Percentiles rank a stretch among this genome's conserved stretches.
Evolutionary conservation across 2,113 vertebrate species (phyloP).

Genomic region (Pachypanchax playfairii): DNA sequence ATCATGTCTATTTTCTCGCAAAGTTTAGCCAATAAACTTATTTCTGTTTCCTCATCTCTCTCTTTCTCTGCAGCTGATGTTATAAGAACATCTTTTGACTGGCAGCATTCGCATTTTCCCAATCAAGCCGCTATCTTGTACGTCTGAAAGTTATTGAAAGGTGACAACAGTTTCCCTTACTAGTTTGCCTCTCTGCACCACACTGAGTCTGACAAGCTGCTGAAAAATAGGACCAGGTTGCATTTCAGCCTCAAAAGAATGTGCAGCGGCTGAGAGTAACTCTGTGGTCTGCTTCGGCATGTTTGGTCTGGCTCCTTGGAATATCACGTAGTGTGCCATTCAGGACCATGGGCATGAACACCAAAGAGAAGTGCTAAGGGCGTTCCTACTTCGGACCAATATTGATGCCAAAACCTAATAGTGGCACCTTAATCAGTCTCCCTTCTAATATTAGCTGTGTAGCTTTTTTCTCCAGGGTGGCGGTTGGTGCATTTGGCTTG

Average conservation of each 20-base stretch:
- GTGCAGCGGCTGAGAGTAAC: slow-evolving; percentile 75
- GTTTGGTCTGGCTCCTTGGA: slow-evolving; percentile 74
- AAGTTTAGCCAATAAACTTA: slow-evolving; percentile 55
- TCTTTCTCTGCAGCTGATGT: slow-evolving; percentile 30
- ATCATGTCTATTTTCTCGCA: slow-evolving; percentile 55
- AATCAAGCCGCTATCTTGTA: slow-evolving; percentile 53
- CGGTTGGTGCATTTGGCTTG: slow-evolving; percentile 61
- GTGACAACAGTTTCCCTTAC: slow-evolving; percentile 76
- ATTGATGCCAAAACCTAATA: slow-evolving; percentile 69
- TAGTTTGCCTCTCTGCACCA: slow-evolving; percentile 72
- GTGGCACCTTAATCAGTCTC: slow-evolving; percentile 71
- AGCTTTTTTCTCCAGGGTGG: slow-evolving; percentile 60
- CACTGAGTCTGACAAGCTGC: slow-evolving; percentile 78
- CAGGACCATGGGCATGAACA: slow-evolving; percentile 65
- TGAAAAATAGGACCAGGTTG: slow-evolving; percentile 75
- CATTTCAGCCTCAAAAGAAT: slow-evolving; percentile 76
- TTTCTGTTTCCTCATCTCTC: slow-evolving; percentile 59
- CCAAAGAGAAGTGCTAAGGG: slow-evolving; percentile 70
- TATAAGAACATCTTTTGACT: slow-evolving; percentile 40
- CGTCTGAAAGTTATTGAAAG: slow-evolving; percentile 65
- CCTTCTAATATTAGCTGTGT: slow-evolving; percentile 65
- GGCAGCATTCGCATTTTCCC: slow-evolving; percentile 55
- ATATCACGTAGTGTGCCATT: slow-evolving; percentile 74
- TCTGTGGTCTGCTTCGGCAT: slow-evolving; percentile 75
- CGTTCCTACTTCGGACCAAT: slow-evolving; percentile 68